These are phyloP conservation scores for Rhynchonycteris naso DNA, from an alignment of 2,797 vertebrate genomes.

Conservation along the genomic window DNA sequence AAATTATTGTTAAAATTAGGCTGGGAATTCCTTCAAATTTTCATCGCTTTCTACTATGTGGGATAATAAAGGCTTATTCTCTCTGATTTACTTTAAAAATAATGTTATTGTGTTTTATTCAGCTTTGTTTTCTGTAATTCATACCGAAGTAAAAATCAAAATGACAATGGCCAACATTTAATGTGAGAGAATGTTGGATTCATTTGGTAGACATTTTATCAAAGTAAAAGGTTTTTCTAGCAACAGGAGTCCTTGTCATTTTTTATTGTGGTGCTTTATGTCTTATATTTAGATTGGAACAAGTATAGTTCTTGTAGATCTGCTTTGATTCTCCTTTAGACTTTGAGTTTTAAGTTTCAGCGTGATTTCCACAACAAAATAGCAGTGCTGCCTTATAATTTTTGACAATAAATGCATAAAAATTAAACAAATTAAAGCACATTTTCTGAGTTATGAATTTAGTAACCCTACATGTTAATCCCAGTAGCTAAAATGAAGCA, in stretches of 20 bases:
- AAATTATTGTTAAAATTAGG: constrained; percentile 46
- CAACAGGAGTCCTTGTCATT: neutral
- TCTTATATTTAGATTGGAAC: neutral
- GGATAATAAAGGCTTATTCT: neutral
- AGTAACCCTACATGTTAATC: neutral
- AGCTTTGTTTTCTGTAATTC: neutral
- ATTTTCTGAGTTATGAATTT: neutral
- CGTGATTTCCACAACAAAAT: neutral
- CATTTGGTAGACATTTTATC: neutral
- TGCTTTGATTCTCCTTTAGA: neutral
- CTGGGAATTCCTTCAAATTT: neutral
- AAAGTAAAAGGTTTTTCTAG: constrained; percentile 34
- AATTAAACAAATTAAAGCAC: neutral
- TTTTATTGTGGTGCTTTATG: neutral
- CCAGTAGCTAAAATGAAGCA: neutral
- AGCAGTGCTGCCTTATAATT: neutral
- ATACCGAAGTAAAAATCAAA: constrained; percentile 34
- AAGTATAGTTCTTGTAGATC: neutral
- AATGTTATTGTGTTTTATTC: neutral
- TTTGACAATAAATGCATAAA: neutral
- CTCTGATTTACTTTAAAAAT: neutral
- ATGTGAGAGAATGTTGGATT: neutral
- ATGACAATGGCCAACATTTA: neutral
- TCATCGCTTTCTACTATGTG: neutral
- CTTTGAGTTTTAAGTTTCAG: neutral